These are phyloP conservation scores for Narcine bancroftii DNA, from an alignment of 2,113 vertebrate species.

Conservation along the genomic window DNA sequence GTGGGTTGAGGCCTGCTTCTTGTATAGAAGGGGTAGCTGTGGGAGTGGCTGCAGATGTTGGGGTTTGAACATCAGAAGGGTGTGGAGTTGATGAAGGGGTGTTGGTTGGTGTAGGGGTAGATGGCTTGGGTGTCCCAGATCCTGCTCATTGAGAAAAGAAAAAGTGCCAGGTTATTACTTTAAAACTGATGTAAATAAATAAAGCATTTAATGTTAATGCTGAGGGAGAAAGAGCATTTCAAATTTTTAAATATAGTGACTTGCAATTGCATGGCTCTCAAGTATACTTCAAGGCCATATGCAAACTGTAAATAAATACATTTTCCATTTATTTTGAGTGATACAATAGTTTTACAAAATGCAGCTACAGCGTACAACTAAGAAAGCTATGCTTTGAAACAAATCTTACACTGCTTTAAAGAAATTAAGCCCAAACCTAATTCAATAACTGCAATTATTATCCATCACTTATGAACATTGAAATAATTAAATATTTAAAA, in stretches of 20 bases:
- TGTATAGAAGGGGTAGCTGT: constrained; percentile 69
- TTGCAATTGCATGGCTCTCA: not conserved
- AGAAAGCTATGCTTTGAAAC: not conserved
- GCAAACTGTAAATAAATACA: not conserved
- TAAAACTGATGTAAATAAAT: not conserved
- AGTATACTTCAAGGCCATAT: constrained; percentile 2
- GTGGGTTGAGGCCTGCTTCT: constrained; percentile 71
- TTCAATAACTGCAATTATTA: not conserved
- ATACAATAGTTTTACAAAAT: not conserved
- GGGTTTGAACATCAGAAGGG: constrained; percentile 71
- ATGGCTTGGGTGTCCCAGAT: constrained; percentile 95
- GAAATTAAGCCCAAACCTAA: not conserved
- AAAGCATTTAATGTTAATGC: not conserved
- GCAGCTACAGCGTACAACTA: not conserved
- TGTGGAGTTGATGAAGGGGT: constrained; percentile 90
- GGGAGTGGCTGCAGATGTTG: constrained; percentile 71
- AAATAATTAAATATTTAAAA: constrained; percentile 27
- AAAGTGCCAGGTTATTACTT: constrained; percentile 27
- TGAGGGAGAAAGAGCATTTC: not conserved
- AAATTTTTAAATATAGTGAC: not conserved
- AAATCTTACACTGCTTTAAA: not conserved
- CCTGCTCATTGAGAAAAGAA: constrained; percentile 71
- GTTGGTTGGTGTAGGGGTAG: constrained; percentile 88
- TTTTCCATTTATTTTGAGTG: not conserved
- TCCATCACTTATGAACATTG: not conserved